Base-by-base conservation (phyloP, 2,888 invertebrate genomes). In the Lasioglossum lativentre region DNA sequence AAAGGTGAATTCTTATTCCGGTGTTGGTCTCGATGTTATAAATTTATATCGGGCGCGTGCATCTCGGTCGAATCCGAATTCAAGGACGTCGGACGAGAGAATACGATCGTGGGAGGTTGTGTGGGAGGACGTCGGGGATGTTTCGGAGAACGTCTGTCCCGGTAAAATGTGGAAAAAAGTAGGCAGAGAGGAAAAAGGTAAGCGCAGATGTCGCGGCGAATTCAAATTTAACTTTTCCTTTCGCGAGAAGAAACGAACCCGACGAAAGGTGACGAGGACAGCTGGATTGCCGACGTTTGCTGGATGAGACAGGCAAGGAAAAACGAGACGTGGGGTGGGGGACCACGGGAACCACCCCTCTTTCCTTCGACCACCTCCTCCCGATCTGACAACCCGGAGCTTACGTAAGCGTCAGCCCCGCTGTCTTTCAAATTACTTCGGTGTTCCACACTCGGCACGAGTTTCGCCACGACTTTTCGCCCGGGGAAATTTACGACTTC, bases 161-260 rank as follows among this genome's bases (percentile, higher is more conserved):
- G 23, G 52, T 52, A 23, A 23, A 27, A 27, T 34, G 27, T 5
- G 5, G 59, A 5, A 19, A 34, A 34, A 34, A 30, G 66, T 8
- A 23, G 19, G 8, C 66, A 23, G 30, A 23, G 66, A 19, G 66
- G 66, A 34, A 63, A 63, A 63, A 63, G 63, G 63, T 16, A 16
- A 63, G 63, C 63, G 30, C 72, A 79, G 78, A 63, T 83, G 75
- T 52, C 72, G 82, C 66, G 73, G 71, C 88, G 83, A 90, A 90
- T 91, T 88, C 87, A 90, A 91, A 90, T 93, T 90, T 88, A 89
- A 91, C 90, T 92, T 90, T 90, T 91, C 85, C 82, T 88, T 80
- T 89, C 82, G 84, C 75, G 77, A 75, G 74, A 85, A 76, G 84
- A 70, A 83, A 70, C 85, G 76, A 86, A 77, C 86, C 85, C 82